Base-by-base conservation (phyloP, 2,797 vertebrate species). In the Eulemur rubriventer region DNA sequence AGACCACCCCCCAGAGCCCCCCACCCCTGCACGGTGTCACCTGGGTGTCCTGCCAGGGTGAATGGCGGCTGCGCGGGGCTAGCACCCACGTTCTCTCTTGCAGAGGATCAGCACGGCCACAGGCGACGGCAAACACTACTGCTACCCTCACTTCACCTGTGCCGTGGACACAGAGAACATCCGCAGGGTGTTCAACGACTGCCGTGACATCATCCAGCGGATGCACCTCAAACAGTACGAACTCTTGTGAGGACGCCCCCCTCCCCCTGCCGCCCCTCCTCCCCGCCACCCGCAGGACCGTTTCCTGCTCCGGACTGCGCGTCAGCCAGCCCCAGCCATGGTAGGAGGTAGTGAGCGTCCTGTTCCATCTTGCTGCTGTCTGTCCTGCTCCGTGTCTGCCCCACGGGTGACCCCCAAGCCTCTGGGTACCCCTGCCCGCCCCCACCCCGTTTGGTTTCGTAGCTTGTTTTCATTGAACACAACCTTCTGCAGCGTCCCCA, bases 141-240 rank as follows among this genome's bases (percentile, higher is more conserved):
- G 99, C 98, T 99, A 99, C 98, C 99, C 99, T 1, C 99, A 99
- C 98, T 99, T 99, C 97, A 99, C 99, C 0, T 99, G 99, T 10
- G 99, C 99, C 0, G 98, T 99, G 96, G 99, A 99, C 99, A 99
- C 99, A 0, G 99, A 99, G 97, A 99, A 99, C 92, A 99, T 99
- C 97, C 99, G 99, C 67, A 98, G 99, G 14, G 99, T 99, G 96
- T 99, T 99, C 99, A 99, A 99, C 83, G 99, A 99, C 99, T 99
- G 99, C 94, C 99, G 99, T 14, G 99, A 99, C 98, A 99, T 99
- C 99, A 99, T 99, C 96, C 99, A 99, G 97, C 98, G 99, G 85
- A 99, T 99, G 99, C 99, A 99, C 92, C 99, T 99, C 96, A 99
- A 99, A 86, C 99, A 99, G 98, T 99, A 99, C 18, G 99, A 99